A percentile compares a stretch with the other conserved stretches of the same genome.
Conservation (phyloP, 2,797 vertebrate species). For the Carapus acus region DNA sequence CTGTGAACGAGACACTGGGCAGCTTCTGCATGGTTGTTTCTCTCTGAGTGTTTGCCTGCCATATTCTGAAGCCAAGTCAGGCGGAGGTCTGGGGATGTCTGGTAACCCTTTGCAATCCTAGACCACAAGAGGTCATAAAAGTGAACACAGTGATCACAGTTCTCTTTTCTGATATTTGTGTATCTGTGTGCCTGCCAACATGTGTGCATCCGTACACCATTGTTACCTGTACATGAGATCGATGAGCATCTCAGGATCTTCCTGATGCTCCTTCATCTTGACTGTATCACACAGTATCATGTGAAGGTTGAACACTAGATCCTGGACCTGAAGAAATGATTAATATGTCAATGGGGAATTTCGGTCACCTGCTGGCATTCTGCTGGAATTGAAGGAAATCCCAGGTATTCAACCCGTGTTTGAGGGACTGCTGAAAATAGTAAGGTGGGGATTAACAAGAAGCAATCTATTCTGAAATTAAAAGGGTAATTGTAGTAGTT, state of each 20-base stretch:
- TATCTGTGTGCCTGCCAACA: too few species aligned
- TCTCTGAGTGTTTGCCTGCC: slow-evolving; percentile 96
- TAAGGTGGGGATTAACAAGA: too few species aligned
- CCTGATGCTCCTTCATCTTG: slow-evolving; percentile 99
- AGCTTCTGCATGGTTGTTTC: slow-evolving; percentile 93
- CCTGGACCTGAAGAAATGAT: slow-evolving; percentile 81
- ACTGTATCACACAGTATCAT: slow-evolving; percentile 99
- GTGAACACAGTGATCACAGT: not conserved
- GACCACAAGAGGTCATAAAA: not conserved
- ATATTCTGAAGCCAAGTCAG: slow-evolving; percentile 99
- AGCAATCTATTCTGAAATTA: too few species aligned
- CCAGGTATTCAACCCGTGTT: not conserved
- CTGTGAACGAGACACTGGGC: slow-evolving; percentile 98
- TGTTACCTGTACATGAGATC: slow-evolving; percentile 97
- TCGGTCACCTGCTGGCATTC: too few species aligned
- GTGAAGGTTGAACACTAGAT: slow-evolving; percentile 97
- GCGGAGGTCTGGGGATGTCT: slow-evolving; percentile 94
- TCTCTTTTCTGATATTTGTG: not conserved
- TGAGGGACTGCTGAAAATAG: too few species aligned
- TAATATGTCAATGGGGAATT: too few species aligned
- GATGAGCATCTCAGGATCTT: slow-evolving; percentile 98
- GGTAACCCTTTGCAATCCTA: slow-evolving; percentile 98
- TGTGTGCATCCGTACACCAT: not conserved
- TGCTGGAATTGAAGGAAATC: too few species aligned
- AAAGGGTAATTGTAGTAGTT: too few species aligned